Percentiles rank a stretch among this genome's conserved stretches.
These are phyloP conservation scores for Ormia ochracea DNA, from an alignment of 2,888 invertebrate genomes.

Conservation along the genomic window DNA sequence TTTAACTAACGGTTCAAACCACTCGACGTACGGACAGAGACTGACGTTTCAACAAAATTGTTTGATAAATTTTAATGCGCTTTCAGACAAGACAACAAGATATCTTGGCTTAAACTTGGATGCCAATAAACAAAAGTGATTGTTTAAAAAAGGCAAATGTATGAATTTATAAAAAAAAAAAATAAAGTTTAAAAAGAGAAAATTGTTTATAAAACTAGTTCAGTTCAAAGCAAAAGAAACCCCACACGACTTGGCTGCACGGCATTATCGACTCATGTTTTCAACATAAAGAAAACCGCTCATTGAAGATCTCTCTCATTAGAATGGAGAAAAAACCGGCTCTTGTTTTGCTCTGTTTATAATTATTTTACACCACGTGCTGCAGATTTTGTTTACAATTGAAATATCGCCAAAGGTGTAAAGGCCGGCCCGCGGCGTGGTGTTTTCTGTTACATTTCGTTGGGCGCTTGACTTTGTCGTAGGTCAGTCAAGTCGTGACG, in stretches of 20 bases:
- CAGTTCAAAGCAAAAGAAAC: slow-evolving; percentile 38
- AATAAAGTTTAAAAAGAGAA: slow-evolving; percentile 28
- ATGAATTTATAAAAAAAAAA: slow-evolving; percentile 11
- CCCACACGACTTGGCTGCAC: slow-evolving; percentile 22
- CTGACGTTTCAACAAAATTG: slow-evolving; percentile 49
- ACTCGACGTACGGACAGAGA: slow-evolving; percentile 52
- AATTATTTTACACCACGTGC: slow-evolving; percentile 25
- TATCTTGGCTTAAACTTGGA: slow-evolving; percentile 41
- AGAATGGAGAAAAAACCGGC: slow-evolving; percentile 10
- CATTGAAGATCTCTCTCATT: not conserved
- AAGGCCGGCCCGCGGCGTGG: not conserved
- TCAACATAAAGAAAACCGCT: not conserved
- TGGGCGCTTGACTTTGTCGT: too few species aligned
- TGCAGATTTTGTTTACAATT: slow-evolving; percentile 17
- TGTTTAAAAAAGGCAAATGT: slow-evolving; percentile 31
- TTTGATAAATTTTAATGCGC: slow-evolving; percentile 47
- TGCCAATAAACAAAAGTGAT: slow-evolving; percentile 56
- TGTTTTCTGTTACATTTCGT: not conserved
- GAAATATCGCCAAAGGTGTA: not conserved
- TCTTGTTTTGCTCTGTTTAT: slow-evolving; percentile 41
- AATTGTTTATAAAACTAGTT: slow-evolving; percentile 44
- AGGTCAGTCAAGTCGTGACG: too few species aligned
- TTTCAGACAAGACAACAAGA: slow-evolving; percentile 21
- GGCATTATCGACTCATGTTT: slow-evolving; percentile 47
- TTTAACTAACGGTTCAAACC: slow-evolving; percentile 42